These are phyloP conservation scores for Leptosomus discolor DNA, from an alignment of 2,113 vertebrate genomes.

Conservation along the genomic window DNA sequence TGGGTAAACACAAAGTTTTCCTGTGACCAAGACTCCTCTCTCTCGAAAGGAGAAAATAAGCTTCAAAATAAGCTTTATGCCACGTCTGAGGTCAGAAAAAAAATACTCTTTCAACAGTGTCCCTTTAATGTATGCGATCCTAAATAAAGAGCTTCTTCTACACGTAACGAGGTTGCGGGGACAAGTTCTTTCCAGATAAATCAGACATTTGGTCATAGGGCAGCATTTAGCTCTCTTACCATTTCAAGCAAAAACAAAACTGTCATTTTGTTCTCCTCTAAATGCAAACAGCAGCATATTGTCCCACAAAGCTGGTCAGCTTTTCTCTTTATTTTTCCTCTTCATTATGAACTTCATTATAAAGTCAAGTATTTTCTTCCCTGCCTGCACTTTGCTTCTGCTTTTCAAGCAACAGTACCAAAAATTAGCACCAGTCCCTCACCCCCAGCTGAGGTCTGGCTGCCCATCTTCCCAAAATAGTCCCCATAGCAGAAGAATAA, in stretches of 20 bases:
- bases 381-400: not conserved
- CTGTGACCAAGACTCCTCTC: not conserved
- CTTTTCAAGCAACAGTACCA: not conserved
- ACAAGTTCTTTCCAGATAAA: not conserved
- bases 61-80: not conserved
- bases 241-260: not conserved
- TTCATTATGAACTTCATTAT: not conserved
- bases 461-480: not conserved
- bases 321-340: not conserved
- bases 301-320: not conserved
- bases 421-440: not conserved
- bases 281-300: conserved; percentile 3
- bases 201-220: not conserved
- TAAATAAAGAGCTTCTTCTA: not conserved
- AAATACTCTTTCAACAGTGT: not conserved
- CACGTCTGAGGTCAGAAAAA: not conserved
- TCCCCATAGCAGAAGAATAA: not conserved
- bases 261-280: conserved; percentile 6
- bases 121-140: not conserved
- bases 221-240: not conserved
- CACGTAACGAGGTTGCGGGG: not conserved
- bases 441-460: not conserved
- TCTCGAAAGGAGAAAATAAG: not conserved
- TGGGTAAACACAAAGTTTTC: not conserved
- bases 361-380: not conserved